Base-by-base conservation (phyloP, 2,888 invertebrate species). In the Idaea aversata region DNA sequence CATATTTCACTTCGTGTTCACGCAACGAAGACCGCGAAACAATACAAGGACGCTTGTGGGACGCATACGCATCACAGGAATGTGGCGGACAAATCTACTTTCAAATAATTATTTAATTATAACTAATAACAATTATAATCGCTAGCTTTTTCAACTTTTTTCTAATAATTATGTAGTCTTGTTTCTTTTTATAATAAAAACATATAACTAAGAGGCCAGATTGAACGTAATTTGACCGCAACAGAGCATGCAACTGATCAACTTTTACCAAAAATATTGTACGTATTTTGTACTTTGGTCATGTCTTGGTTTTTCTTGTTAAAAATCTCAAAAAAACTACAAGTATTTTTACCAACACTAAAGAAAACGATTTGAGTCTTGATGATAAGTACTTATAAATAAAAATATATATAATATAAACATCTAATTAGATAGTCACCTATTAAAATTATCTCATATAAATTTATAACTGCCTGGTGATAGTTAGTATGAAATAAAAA, bases 11-110 rank as follows among this genome's bases (percentile, higher is more conserved):
- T 88, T 77, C 74, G 83, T 83, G 88, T 91, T 91, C 93, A 93
- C 92, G 92, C 93, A 88, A 91, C 87, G 83, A 83, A 85, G 83
- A 79, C 87, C 83, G 91, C 89, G 90, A 90, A 92, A 93, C 93
- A 92, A 93, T 92, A 91, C 92, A 93, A 93, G 93, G 91, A 85
- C 91, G 90, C 79, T 59, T 75, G 81, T 79, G 83, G 83, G 79
- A 73, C 77, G 84, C 78, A 77, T 82, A 73, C 77, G 84, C 78
- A 77, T 82, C 78, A 78, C 79, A 79, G 77, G 59, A 59, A 59
- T 59, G 59, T 59, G 5, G 4, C 15, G 25, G 25, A 47, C 13
- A 47, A 4, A 47, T 47, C 47, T 47, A 47, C 47, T 47, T 47
- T 47, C 47, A 47, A 47, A 47, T 47, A 7, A 47, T 47, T 47